A percentile compares a stretch with the other conserved stretches of the same genome.
Evolutionary conservation across 2,888 invertebrate genomes (phyloP).

Genomic region (Caenorhabditis sp.): DNA sequence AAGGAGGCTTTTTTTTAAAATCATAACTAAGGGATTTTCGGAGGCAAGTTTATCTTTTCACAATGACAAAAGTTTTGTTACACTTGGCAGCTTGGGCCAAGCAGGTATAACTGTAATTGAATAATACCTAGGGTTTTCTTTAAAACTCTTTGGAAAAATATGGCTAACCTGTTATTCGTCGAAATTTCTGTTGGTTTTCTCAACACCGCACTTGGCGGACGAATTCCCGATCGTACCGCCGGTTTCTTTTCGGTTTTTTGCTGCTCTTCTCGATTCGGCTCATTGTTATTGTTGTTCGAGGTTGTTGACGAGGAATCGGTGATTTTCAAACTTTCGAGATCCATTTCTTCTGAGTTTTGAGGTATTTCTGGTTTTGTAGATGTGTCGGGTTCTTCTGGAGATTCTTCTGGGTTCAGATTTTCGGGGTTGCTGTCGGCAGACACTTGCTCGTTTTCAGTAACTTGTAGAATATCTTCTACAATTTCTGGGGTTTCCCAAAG

Average conservation of each 20-base stretch:
- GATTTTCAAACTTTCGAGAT: slow-evolving; percentile 10
- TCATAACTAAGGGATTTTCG: no score
- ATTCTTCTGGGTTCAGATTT: background rate
- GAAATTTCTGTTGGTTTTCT: slow-evolving; percentile 14
- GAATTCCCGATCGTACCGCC: slow-evolving; percentile 23
- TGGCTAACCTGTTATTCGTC: background rate
- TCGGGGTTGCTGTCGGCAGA: no score
- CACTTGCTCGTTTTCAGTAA: no score
- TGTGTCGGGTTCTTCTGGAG: background rate
- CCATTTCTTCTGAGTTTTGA: slow-evolving; percentile 4
- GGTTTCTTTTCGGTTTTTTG: slow-evolving; percentile 3
- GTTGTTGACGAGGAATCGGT: background rate
- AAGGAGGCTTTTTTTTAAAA: no score
- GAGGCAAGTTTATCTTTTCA: no score
- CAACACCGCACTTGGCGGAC: slow-evolving; percentile 23
- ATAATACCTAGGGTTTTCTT: no score
- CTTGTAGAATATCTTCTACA: background rate
- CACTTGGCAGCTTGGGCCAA: no score
- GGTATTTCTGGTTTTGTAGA: background rate
- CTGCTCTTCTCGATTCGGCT: slow-evolving; percentile 6
- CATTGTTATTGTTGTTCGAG: slow-evolving; percentile 33
- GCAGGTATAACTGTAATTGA: no score
- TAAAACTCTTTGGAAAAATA: no score
- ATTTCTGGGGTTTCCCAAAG: background rate
- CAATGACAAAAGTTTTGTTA: no score